phyloP scores from a whole-genome alignment of 2,797 vertebrate genomes.

The Sebastes kiyomatsui region DNA sequence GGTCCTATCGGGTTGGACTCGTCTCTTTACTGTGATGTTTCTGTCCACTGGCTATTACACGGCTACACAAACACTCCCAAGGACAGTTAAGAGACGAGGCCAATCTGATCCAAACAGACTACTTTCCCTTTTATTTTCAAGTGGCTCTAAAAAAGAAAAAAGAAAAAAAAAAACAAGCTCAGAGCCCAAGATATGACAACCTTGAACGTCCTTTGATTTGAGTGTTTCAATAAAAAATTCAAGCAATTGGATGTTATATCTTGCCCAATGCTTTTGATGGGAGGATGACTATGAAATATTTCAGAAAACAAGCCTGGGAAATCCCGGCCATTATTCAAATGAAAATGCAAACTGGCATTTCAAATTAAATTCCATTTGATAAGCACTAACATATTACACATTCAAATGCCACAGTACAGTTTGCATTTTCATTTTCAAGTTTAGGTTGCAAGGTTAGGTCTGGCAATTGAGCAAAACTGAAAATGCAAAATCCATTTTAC shows the following conservation, averaged over 20 bases:
- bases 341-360: slow-evolving; percentile 10
- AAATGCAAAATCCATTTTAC: background rate
- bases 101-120: background rate
- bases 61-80: background rate
- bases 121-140: background rate
- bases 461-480: background rate
- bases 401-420: background rate
- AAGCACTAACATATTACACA: slow-evolving; percentile 6
- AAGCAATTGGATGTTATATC: background rate
- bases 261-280: background rate
- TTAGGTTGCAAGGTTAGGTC: background rate
- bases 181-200: background rate
- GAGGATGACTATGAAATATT: background rate
- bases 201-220: background rate
- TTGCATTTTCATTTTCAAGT: slow-evolving; percentile 6
- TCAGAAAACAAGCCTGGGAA: background rate
- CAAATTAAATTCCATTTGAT: slow-evolving; percentile 3
- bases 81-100: background rate
- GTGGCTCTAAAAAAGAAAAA: background rate
- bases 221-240: background rate
- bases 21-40: background rate
- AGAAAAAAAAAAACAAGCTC: background rate
- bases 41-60: background rate
- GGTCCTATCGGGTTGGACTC: background rate
- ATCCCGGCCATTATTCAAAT: background rate